Conservation (phyloP, 2,113 vertebrate species). For the Platichthys flesus region DNA sequence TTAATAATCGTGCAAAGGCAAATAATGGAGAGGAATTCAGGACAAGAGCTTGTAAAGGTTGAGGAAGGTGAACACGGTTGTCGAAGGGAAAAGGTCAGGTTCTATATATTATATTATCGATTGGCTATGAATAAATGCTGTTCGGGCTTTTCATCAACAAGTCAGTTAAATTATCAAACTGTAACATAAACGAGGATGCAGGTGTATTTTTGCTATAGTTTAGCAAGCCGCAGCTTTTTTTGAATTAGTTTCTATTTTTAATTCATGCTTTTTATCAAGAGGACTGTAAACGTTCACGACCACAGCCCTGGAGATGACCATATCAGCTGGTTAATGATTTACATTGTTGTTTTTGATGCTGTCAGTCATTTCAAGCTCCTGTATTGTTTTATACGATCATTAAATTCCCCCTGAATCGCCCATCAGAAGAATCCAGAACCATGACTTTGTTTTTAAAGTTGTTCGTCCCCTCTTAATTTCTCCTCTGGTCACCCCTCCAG, state of each 20-base stretch:
- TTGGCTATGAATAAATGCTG: slow-evolving; percentile 15
- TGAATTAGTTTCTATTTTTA: slow-evolving; percentile 61
- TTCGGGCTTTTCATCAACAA: background rate
- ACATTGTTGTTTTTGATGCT: slow-evolving; percentile 1
- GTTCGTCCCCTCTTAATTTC: slow-evolving; percentile 32
- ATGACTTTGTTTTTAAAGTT: slow-evolving; percentile 73
- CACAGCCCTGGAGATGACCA: slow-evolving; percentile 26
- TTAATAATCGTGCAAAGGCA: background rate
- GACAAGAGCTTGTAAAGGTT: slow-evolving; percentile 8
- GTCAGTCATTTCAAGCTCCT: slow-evolving; percentile 3
- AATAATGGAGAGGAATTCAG: background rate
- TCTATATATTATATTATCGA: slow-evolving; percentile 38
- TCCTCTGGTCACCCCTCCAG: slow-evolving; percentile 28
- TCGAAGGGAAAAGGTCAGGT: slow-evolving; percentile 20
- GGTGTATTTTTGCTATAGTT: slow-evolving; percentile 61
- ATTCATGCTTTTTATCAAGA: slow-evolving; percentile 66
- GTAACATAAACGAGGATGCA: slow-evolving; percentile 48
- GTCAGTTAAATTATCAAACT: slow-evolving; percentile 26
- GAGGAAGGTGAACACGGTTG: slow-evolving; percentile 16
- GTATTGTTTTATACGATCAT: slow-evolving; percentile 41
- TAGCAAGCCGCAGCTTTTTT: slow-evolving; percentile 14
- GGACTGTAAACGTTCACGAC: slow-evolving; percentile 13
- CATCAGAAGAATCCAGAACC: slow-evolving; percentile 45
- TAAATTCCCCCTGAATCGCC: slow-evolving; percentile 21
- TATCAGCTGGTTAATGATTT: slow-evolving; percentile 34